Evolutionary conservation across 2,888 invertebrate genomes (phyloP).

Genomic region (Caenorhabditis angaria): DNA sequence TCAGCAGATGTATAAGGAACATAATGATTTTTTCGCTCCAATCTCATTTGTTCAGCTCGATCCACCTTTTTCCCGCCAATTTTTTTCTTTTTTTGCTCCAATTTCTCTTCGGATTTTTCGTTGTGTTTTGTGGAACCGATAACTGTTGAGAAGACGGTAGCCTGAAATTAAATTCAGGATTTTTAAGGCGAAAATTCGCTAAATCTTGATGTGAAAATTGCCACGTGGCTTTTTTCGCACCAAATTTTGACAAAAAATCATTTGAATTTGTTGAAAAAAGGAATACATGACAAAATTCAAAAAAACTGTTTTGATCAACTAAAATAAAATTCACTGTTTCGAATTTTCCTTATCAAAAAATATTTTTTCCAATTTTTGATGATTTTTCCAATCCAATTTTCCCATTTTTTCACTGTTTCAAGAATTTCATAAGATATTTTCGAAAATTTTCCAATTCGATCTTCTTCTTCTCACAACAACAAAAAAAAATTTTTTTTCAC

Average conservation of each 20-base stretch:
- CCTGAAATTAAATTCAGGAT: slow-evolving; percentile 23
- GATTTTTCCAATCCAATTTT: too few relatives aligned
- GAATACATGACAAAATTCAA: too few relatives aligned
- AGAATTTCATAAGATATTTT: too few relatives aligned
- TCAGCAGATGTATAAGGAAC: slow-evolving; percentile 63
- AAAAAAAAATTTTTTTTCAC: too few relatives aligned
- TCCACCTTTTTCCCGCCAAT: slow-evolving; percentile 33
- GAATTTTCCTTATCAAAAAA: too few relatives aligned
- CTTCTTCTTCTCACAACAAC: too few relatives aligned
- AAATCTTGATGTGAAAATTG: not conserved
- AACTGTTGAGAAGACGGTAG: slow-evolving; percentile 51
- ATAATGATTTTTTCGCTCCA: slow-evolving; percentile 58
- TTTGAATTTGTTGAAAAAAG: too few relatives aligned
- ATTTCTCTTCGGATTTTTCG: slow-evolving; percentile 38
- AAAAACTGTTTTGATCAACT: too few relatives aligned
- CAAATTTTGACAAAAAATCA: too few relatives aligned
- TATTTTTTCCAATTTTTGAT: too few relatives aligned
- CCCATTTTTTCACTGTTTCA: too few relatives aligned
- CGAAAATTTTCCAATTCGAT: too few relatives aligned
- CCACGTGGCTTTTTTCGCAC: not conserved
- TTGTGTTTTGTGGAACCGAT: slow-evolving; percentile 43
- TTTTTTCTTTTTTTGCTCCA: slow-evolving; percentile 22
- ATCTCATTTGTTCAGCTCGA: slow-evolving; percentile 39
- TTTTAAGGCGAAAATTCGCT: not conserved
- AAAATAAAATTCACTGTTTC: not conserved